Percentiles rank a stretch among this genome's conserved stretches.
Conservation (phyloP, 1,140 invertebrate species). For the Macrobrachium rosenbergii region DNA sequence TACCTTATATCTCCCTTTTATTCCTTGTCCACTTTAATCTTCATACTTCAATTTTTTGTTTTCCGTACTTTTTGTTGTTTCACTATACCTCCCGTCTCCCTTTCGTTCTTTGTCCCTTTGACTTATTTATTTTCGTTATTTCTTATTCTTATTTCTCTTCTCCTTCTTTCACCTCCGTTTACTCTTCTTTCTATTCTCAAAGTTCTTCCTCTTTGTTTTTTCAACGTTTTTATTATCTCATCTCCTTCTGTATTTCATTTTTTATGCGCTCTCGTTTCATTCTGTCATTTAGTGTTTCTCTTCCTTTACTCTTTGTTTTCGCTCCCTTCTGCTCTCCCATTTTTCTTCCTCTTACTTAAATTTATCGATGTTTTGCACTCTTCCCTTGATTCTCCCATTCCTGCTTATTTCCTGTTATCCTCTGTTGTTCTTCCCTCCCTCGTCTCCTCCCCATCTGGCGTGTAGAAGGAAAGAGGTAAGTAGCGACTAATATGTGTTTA, state of each 20-base stretch:
- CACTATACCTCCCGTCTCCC: neutral
- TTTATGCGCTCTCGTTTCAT: neutral
- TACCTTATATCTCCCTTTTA: no score
- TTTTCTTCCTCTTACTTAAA: neutral
- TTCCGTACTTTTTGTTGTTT: neutral
- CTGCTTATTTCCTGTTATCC: neutral
- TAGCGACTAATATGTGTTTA: conserved; percentile 11
- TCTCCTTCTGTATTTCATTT: neutral
- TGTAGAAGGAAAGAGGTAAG: neutral
- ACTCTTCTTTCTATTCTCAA: neutral
- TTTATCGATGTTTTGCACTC: neutral
- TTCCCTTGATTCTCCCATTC: neutral
- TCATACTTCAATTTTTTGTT: neutral
- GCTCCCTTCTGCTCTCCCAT: neutral
- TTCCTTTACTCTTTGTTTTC: neutral
- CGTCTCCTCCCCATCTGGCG: neutral
- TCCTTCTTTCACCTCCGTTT: neutral
- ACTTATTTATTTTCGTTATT: neutral
- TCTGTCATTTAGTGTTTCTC: neutral
- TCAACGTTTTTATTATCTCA: no score
- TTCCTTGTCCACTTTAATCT: neutral
- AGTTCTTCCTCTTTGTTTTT: neutral
- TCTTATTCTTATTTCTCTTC: neutral
- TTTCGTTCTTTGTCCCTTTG: conserved; percentile 16
- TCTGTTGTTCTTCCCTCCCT: neutral